Evolutionary conservation across 2,888 invertebrate species (phyloP).

Genomic region (Luperina testacea): DNA sequence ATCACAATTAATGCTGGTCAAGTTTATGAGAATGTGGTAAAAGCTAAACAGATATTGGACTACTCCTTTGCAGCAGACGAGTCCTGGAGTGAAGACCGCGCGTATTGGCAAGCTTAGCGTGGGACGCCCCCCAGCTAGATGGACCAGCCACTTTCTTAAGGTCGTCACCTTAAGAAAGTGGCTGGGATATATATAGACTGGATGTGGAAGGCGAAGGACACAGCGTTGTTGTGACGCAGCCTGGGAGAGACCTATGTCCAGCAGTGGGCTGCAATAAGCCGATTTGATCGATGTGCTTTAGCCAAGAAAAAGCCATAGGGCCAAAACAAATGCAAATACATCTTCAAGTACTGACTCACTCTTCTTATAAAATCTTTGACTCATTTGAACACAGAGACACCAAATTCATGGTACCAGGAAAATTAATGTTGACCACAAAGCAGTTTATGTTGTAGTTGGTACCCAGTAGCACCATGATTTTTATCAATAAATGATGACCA

Average conservation of each 20-base stretch:
- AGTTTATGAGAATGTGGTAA: neutral
- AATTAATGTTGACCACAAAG: neutral
- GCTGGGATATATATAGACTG: neutral
- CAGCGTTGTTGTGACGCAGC: no score
- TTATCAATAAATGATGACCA: slow-evolving; percentile 28
- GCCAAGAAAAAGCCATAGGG: neutral
- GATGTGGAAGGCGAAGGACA: neutral
- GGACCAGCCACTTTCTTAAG: no score
- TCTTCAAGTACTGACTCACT: neutral
- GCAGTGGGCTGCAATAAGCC: no score
- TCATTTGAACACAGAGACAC: neutral
- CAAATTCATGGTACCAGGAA: neutral
- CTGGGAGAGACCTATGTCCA: no score
- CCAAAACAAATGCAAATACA: neutral
- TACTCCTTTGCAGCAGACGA: no score
- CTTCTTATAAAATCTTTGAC: neutral
- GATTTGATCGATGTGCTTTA: neutral
- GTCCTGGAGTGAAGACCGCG: neutral
- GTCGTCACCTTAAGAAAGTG: no score
- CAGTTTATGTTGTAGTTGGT: slow-evolving; percentile 1
- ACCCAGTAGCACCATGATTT: slow-evolving; percentile 32
- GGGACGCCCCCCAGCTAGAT: no score
- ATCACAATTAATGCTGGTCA: neutral
- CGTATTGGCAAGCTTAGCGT: neutral
- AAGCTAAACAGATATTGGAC: neutral